Conservation (phyloP, 2,797 vertebrate genomes). For the Eospalax fontanierii region DNA sequence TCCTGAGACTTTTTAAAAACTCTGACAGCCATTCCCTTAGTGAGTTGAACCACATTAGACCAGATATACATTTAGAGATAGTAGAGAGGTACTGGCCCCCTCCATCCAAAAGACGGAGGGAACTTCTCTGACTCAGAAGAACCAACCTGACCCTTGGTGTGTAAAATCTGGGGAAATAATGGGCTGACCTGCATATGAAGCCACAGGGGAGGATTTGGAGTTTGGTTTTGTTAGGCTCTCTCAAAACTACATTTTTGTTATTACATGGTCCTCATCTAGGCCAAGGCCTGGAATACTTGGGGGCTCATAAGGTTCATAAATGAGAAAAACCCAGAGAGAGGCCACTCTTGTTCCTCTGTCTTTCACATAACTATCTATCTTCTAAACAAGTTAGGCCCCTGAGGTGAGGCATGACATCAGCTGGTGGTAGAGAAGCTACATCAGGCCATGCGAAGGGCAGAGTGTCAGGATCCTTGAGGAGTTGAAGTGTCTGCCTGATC, state of each 20-base stretch:
- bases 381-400: not conserved
- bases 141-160: not conserved
- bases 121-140: not conserved
- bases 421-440: not conserved
- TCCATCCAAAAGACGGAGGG: not conserved
- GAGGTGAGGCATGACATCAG: not conserved
- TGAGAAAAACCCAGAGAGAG: not conserved
- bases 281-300: not conserved
- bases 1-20: not conserved
- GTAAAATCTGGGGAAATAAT: not conserved
- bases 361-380: not conserved
- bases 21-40: not conserved
- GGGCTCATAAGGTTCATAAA: not conserved
- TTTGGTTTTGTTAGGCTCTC: not conserved
- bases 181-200: not conserved
- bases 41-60: not conserved
- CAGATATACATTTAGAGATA: not conserved
- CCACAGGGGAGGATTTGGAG: not conserved
- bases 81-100: not conserved
- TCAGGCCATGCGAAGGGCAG: not conserved
- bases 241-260: not conserved
- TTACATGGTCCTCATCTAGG: not conserved
- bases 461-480: no score
- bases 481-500: not conserved
- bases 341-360: not conserved